These are phyloP conservation scores for Entosphenus tridentatus DNA, from an alignment of 2,113 vertebrate species.

Conservation along the genomic window DNA sequence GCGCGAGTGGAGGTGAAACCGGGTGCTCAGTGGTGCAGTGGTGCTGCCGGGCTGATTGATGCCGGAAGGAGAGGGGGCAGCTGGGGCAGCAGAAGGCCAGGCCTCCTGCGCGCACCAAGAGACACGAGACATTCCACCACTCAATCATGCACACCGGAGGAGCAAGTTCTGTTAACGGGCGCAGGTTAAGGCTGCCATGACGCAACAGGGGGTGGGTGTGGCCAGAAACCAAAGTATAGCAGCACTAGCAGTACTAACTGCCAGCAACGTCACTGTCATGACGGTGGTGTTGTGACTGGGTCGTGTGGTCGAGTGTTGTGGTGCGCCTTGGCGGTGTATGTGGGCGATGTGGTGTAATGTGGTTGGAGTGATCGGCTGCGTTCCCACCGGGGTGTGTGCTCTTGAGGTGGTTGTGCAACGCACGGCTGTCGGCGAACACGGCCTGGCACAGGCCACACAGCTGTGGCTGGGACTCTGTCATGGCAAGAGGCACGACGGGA, in stretches of 20 bases:
- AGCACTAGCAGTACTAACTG: background rate
- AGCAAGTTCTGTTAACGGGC: background rate
- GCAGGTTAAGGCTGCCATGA: background rate
- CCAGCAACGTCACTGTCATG: background rate
- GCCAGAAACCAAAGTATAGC: background rate
- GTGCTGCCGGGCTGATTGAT: conserved; percentile 32
- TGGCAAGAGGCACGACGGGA: too few species aligned
- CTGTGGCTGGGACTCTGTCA: too few species aligned
- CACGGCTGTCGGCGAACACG: too few species aligned
- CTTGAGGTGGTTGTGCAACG: too few species aligned
- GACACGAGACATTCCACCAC: background rate
- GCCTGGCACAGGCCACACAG: too few species aligned
- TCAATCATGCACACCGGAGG: background rate
- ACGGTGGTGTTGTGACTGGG: too few species aligned
- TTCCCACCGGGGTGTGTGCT: too few species aligned
- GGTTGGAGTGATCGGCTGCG: too few species aligned
- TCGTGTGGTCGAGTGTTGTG: too few species aligned
- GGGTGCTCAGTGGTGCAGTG: conserved; percentile 25
- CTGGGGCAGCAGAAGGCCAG: conserved; percentile 21
- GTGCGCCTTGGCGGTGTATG: too few species aligned
- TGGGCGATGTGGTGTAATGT: too few species aligned
- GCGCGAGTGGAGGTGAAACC: too few species aligned
- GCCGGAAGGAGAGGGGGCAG: conserved; percentile 23
- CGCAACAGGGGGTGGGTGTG: background rate
- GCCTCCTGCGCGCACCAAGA: conserved; percentile 12